Evolutionary conservation across 2,113 vertebrate genomes (phyloP).

Genomic region (Bubo scandiacus): DNA sequence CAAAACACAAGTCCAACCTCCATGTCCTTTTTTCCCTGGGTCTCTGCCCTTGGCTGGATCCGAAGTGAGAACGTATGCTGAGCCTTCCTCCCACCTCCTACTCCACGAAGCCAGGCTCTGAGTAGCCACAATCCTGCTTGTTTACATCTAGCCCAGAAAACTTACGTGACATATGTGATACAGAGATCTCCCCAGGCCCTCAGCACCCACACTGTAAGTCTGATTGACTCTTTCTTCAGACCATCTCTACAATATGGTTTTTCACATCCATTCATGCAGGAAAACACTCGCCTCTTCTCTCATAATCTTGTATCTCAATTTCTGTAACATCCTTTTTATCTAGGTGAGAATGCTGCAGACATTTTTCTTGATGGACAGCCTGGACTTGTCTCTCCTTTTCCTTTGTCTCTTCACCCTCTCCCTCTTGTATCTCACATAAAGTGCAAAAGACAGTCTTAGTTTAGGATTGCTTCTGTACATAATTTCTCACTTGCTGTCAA

Average conservation of each 20-base stretch:
- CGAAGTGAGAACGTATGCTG: not conserved
- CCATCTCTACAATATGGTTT: not conserved
- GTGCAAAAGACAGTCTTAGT: not conserved
- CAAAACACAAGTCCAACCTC: not conserved
- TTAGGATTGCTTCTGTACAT: not conserved
- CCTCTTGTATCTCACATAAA: not conserved
- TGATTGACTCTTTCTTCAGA: not conserved
- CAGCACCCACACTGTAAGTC: not conserved
- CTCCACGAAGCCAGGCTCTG: not conserved
- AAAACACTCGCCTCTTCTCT: not conserved
- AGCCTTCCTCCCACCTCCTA: not conserved
- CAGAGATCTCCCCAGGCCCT: not conserved
- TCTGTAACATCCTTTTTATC: not conserved
- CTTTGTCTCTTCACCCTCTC: not conserved
- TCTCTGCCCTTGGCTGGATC: not conserved
- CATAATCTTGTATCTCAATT: not conserved
- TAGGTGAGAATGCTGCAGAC: not conserved
- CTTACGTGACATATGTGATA: too few relatives aligned
- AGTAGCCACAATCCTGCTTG: not conserved
- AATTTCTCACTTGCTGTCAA: not conserved
- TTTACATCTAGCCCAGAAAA: not conserved
- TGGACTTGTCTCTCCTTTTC: not conserved
- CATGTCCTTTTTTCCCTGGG: fast-evolving
- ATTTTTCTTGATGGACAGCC: fast-evolving
- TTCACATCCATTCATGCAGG: not conserved